A percentile compares a stretch with the other conserved stretches of the same genome.
Evolutionary conservation across 2,797 vertebrate genomes (phyloP).

Genomic region (Poecile montanus): DNA sequence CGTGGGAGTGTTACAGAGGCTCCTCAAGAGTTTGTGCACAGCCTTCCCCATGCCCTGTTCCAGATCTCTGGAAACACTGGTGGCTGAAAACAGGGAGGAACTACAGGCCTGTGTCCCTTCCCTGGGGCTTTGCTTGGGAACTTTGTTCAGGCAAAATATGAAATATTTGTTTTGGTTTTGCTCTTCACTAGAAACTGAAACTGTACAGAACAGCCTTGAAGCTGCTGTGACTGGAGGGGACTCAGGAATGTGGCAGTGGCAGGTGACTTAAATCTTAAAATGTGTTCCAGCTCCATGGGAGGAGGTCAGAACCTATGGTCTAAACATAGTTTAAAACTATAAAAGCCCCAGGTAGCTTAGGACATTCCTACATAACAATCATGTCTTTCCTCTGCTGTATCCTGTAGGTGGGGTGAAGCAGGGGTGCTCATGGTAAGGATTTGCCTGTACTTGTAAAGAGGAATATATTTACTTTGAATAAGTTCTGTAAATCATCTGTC

Average conservation of each 20-base stretch:
- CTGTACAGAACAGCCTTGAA: neutral
- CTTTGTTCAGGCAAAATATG: neutral
- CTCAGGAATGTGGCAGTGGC: neutral
- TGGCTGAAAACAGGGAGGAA: neutral
- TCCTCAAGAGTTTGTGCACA: neutral
- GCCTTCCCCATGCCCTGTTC: neutral
- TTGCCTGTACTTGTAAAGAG: neutral
- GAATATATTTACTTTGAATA: neutral
- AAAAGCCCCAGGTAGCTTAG: neutral
- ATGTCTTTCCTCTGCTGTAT: neutral
- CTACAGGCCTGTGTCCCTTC: neutral
- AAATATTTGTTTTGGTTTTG: neutral
- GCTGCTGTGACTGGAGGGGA: neutral
- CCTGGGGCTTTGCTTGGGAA: neutral
- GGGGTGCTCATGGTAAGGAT: neutral
- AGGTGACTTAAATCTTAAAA: neutral
- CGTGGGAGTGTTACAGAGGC: neutral
- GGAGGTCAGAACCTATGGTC: neutral
- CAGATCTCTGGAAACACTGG: neutral
- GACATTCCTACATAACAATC: neutral
- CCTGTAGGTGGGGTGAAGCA: neutral
- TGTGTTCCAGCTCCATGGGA: neutral
- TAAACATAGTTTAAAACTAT: neutral
- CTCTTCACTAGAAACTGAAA: neutral
- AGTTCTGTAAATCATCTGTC: neutral